phyloP scores from a whole-genome alignment of 2,113 vertebrate genomes.

The Cariama cristata region DNA sequence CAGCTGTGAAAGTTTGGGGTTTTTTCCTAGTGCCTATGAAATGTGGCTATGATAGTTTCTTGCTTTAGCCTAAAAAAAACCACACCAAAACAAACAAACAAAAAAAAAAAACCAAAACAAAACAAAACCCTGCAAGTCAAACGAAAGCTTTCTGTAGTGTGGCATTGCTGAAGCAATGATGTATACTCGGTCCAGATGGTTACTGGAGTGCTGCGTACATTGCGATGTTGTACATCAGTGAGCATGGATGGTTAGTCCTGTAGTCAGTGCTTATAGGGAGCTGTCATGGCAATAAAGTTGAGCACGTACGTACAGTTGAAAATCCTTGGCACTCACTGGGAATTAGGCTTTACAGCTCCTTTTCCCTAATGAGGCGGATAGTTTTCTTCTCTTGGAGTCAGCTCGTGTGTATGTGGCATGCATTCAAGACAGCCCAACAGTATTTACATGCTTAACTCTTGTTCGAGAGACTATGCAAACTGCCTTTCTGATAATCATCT shows the following conservation, averaged over 20 bases:
- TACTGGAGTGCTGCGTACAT: background rate
- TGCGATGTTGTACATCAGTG: background rate
- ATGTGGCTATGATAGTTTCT: background rate
- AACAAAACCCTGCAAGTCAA: background rate
- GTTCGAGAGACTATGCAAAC: background rate
- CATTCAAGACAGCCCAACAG: rapidly evolving
- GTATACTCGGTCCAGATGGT: background rate
- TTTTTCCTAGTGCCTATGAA: background rate
- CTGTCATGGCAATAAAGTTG: background rate
- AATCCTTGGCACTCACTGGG: background rate
- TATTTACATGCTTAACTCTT: background rate
- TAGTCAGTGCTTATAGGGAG: background rate
- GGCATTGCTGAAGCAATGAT: background rate
- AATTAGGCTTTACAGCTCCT: background rate
- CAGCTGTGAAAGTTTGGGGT: background rate
- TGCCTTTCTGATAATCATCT: background rate
- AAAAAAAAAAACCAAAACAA: background rate
- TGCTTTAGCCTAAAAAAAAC: background rate
- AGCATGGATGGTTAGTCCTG: background rate
- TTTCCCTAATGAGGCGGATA: background rate
- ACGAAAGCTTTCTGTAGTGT: background rate
- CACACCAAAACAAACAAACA: background rate
- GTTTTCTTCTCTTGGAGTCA: background rate
- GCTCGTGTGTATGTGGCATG: rapidly evolving
- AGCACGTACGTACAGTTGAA: background rate